A percentile compares a stretch with the other conserved stretches of the same genome.
Evolutionary conservation across 2,113 vertebrate genomes (phyloP).

Genomic region (Nansenia antarctica): DNA sequence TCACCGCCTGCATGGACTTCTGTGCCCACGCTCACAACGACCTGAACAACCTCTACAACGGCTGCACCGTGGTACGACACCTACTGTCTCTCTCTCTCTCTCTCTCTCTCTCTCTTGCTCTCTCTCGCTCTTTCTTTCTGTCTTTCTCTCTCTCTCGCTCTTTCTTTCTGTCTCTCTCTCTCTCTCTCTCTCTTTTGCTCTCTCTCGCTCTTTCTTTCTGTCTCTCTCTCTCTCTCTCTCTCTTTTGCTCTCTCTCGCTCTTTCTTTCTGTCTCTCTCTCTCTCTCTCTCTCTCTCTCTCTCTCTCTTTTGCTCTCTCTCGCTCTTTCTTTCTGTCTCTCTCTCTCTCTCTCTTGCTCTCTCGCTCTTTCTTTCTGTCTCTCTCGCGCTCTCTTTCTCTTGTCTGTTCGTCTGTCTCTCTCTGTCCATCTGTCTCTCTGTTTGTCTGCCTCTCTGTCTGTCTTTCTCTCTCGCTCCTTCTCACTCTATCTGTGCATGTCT

Average conservation of each 20-base stretch:
- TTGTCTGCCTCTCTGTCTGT: too few relatives aligned
- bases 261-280: too few relatives aligned
- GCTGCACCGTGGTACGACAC: constrained; percentile 93
- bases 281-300: too few relatives aligned
- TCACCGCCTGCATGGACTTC: constrained; percentile 99
- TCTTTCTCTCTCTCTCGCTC: neutral
- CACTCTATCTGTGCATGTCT: neutral
- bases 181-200: too few relatives aligned
- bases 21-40: constrained; percentile 98
- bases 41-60: constrained; percentile 97
- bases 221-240: neutral
- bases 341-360: too few relatives aligned
- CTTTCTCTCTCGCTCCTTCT: neutral
- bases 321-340: too few relatives aligned
- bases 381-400: too few relatives aligned
- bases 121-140: neutral
- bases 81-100: neutral
- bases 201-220: neutral
- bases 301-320: too few relatives aligned
- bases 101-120: neutral
- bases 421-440: too few relatives aligned
- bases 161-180: neutral
- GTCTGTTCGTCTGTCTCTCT: too few relatives aligned
- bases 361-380: too few relatives aligned
- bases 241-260: neutral